Conservation (phyloP, 2,888 invertebrate genomes). For the Stenichneumon culpator region DNA sequence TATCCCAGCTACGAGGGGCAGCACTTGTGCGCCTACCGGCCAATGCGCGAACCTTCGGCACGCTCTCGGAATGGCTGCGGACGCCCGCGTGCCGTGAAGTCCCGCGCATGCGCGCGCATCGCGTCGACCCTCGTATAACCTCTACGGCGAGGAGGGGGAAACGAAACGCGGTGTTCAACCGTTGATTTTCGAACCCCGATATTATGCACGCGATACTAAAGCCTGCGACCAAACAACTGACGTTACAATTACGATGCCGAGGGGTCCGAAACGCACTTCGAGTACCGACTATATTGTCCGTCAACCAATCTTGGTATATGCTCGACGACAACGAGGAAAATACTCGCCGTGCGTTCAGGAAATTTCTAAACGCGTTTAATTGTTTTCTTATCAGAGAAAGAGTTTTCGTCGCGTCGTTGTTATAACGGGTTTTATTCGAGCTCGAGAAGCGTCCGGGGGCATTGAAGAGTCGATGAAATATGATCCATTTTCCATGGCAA, state of each 20-base stretch:
- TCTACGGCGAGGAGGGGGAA: not conserved
- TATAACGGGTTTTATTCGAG: not conserved
- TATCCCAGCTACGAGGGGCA: conserved; percentile 24
- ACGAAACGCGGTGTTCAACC: conserved; percentile 31
- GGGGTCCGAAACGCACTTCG: not conserved
- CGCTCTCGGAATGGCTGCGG: conserved; percentile 19
- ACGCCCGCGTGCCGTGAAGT: conserved; percentile 25
- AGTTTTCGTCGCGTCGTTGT: not conserved
- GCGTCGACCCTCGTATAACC: not conserved
- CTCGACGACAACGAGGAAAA: not conserved
- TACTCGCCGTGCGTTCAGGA: not conserved
- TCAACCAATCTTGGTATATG: not conserved
- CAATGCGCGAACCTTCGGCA: not conserved
- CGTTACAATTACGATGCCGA: not conserved
- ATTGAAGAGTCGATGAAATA: not conserved
- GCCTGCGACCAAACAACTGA: not conserved
- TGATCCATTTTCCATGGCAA: not conserved
- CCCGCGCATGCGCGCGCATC: conserved; percentile 31
- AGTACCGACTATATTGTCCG: not conserved
- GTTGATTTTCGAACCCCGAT: conserved; percentile 33
- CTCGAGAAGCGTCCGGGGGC: not conserved
- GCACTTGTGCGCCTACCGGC: conserved; percentile 2
- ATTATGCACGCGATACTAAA: conserved; percentile 10
- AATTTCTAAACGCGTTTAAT: not conserved
- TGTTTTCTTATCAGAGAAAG: not conserved